Base-by-base conservation (phyloP, 2,113 vertebrate species). In the Scomber japonicus region DNA sequence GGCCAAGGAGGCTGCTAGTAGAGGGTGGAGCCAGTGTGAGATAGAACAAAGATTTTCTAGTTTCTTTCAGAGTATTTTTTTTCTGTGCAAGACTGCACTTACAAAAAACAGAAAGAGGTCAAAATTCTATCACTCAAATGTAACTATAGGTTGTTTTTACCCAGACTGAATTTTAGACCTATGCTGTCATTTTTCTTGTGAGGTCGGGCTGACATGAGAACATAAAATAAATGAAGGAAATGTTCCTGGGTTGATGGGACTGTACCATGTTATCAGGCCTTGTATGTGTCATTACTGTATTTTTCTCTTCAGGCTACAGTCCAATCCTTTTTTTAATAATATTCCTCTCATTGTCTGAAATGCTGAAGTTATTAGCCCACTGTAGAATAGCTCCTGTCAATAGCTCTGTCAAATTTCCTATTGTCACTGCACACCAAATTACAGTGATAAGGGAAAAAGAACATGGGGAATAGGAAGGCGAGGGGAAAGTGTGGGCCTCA, bases 371-470 rank as follows among this genome's bases (percentile, higher is more conserved):
- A 87, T 85, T 69, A 80, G 74, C 78, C 54, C 71, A 71, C 60
- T 71, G 75, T 84, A 75, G 56, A 88, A 87, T 74, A 87, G 48
- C 70, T 67, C 21, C 59, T 80, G 65, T 87, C 85, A 88, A 88
- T 80, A 71, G 66, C 78, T 66, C 71, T 75, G 79, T 89, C 80
- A 88, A 88, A 88, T 73, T 82, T 50, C 56, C 71, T 75, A 71
- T 87, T 80, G 75, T 91, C 85, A 80, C 49, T 56, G 78, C 67
- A 59, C 74, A 76, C 64, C 69, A 88, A 90, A 91, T 90, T 83
- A 77, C 72, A 79, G 83, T 75, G 78, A 87, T 82, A 88, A 87
- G 72, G 51, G 50, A 27, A 77, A 51, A 84, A 35, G 63, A 80
- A 72, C 61, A 78, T 11, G 71, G 21, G 19, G 70, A n/a, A 59